Conservation (phyloP, 2,888 invertebrate genomes). For the Tineola bisselliella region DNA sequence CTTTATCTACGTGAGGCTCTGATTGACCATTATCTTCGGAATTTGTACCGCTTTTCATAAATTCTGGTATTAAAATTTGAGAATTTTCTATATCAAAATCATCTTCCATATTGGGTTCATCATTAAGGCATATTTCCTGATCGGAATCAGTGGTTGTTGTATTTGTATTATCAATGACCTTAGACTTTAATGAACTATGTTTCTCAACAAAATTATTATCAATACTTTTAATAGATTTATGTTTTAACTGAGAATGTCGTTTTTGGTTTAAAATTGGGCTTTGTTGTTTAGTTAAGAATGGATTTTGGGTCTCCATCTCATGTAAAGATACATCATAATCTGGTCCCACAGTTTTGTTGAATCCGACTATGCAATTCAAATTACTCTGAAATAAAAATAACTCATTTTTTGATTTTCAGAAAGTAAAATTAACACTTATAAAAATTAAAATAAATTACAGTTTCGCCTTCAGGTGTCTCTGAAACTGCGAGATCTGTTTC, state of each 20-base stretch:
- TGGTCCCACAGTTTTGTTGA: neutral
- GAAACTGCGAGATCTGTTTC: neutral
- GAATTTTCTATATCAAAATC: constrained; percentile 29
- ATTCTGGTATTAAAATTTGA: constrained; percentile 29
- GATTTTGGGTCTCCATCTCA: constrained; percentile 40
- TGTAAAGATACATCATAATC: constrained; percentile 20
- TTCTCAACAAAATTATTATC: no score
- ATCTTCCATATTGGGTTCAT: constrained; percentile 24
- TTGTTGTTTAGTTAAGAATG: constrained; percentile 17
- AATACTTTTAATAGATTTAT: no score
- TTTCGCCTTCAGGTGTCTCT: constrained; percentile 50
- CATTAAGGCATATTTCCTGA: constrained; percentile 23
- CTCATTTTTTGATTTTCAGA: no score
- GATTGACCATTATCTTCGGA: no score
- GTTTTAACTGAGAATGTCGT: no score
- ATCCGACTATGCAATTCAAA: neutral
- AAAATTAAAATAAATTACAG: constrained; percentile 26
- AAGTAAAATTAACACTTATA: no score
- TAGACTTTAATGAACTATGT: no score
- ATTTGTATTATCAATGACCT: neutral
- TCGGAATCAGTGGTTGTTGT: constrained; percentile 26
- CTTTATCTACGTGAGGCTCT: no score
- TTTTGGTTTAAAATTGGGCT: neutral
- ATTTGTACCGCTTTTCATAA: neutral
- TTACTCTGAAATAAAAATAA: no score